phyloP scores from a whole-genome alignment of 2,113 vertebrate genomes.

The Dicerorhinus sumatrensis region DNA sequence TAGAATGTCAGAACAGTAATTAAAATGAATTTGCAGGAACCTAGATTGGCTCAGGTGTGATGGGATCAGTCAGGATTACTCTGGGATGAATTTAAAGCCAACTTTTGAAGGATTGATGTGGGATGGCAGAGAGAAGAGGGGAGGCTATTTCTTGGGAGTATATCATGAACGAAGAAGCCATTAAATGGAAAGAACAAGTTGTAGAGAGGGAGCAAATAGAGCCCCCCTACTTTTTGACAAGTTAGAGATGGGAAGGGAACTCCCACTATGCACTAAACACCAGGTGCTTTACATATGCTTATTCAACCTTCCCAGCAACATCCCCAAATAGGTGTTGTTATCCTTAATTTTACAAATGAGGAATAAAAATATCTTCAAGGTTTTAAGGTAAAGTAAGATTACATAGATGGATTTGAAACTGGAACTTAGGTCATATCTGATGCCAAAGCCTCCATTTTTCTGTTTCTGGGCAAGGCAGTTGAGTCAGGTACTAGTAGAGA shows the following conservation, averaged over 20 bases:
- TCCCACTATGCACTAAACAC: not conserved
- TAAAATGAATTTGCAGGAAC: not conserved
- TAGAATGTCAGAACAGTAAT: constrained; percentile 1
- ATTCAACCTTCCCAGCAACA: not conserved
- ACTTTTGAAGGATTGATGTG: not conserved
- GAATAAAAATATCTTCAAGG: not conserved
- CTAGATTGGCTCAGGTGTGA: not conserved
- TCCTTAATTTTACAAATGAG: constrained; percentile 12
- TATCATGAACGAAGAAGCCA: not conserved
- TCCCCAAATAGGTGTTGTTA: not conserved
- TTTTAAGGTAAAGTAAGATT: constrained; percentile 26
- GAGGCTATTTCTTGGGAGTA: not conserved
- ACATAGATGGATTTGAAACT: not conserved
- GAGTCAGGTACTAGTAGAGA: not conserved
- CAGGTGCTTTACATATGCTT: not conserved
- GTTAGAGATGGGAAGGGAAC: not conserved
- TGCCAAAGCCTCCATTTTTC: not conserved
- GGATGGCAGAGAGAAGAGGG: not conserved
- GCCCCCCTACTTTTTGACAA: not conserved
- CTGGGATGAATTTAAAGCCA: not conserved
- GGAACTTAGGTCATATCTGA: constrained; percentile 3
- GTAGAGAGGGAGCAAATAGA: not conserved
- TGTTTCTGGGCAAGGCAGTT: not conserved
- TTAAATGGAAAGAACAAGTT: not conserved
- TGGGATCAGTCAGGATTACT: not conserved